Base-by-base conservation (phyloP, 2,113 vertebrate genomes). In the Lophotis ruficrista region DNA sequence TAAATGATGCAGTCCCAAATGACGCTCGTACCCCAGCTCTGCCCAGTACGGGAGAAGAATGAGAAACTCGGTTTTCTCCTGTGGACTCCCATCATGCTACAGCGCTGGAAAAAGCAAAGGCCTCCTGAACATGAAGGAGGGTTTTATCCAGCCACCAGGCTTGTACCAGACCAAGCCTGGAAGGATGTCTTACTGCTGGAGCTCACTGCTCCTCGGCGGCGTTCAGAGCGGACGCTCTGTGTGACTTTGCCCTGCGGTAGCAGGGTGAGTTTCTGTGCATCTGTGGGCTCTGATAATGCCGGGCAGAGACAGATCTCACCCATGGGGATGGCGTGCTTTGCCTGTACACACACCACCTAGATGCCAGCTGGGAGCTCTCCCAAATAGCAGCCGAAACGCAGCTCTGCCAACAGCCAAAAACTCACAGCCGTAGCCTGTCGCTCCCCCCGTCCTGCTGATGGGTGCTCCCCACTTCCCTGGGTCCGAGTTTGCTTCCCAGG, bases 11-110 rank as follows among this genome's bases (percentile, higher is more conserved):
- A 14, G 31, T 54, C 43, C 27, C 3, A 3, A 70, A 28, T 0
- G 24, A 23, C 7, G 33, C 47, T 84, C 11, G 28, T 6, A 33
- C 4, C 23, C 12, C 27, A n/a, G 38, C 35, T 25, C 62, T 71
- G n/a, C 58, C 1, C 0, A 1, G 19, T 7, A 13, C 51, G 16
- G 28, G 12, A 25, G 28, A 48, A 65, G 25, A 58, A 31, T 1
- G 13, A 72, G 72, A 70, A 70, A 33, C 20, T 16, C 0, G 0
- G 13, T 25, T 45, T 30, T 58, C 65, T 75, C 2, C 0, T 5
- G 28, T 9, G 64, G 69, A 15, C 24, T 48, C 27, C 14, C 30
- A 9, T 47, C 22, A 10, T 4, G 6, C 12, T 20, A 27, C 51
- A 23, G 31, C 6, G 28, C 47, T 43, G 69, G 58, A 33, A 21